These are phyloP conservation scores for Epizoanthus rinbou DNA, from an alignment of 92 coral and sea anemone genomes.

Conservation along the genomic window DNA sequence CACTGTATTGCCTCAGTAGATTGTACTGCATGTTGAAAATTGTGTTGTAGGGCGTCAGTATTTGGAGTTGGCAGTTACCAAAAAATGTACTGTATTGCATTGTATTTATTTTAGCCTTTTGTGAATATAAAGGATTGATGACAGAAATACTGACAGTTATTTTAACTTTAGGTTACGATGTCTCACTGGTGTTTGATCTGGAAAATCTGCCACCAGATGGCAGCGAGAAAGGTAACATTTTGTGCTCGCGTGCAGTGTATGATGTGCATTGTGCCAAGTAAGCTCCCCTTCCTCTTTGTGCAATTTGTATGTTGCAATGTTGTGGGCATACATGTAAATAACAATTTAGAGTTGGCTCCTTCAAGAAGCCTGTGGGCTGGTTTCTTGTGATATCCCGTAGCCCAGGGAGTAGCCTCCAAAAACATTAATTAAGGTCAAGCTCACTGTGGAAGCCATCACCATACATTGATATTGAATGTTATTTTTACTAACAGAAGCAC, in stretches of 20 bases:
- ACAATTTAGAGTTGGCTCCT: too few relatives aligned
- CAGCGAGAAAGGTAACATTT: constrained; percentile 51
- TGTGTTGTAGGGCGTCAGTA: too few relatives aligned
- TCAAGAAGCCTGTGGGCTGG: too few relatives aligned
- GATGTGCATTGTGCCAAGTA: not conserved
- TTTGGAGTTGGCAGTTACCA: not conserved
- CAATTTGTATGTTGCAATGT: too few relatives aligned
- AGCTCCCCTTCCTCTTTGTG: not conserved
- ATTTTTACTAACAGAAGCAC: constrained; percentile 62
- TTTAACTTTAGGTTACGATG: constrained; percentile 75
- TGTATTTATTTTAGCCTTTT: not conserved
- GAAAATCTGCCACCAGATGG: constrained; percentile 79
- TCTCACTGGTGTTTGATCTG: constrained; percentile 86
- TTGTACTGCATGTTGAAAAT: too few relatives aligned
- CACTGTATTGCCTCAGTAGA: too few relatives aligned
- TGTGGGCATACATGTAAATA: too few relatives aligned
- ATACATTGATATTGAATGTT: not conserved
- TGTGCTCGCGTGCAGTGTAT: too few relatives aligned
- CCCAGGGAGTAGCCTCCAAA: too few relatives aligned
- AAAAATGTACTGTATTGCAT: not conserved
- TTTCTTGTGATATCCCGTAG: too few relatives aligned
- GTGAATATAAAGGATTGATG: not conserved
- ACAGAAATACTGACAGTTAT: not conserved
- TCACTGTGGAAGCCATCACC: not conserved
- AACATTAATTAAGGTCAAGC: too few relatives aligned